phyloP scores from a whole-genome alignment of 2,888 invertebrate species.

The Drosophila demipolita region DNA sequence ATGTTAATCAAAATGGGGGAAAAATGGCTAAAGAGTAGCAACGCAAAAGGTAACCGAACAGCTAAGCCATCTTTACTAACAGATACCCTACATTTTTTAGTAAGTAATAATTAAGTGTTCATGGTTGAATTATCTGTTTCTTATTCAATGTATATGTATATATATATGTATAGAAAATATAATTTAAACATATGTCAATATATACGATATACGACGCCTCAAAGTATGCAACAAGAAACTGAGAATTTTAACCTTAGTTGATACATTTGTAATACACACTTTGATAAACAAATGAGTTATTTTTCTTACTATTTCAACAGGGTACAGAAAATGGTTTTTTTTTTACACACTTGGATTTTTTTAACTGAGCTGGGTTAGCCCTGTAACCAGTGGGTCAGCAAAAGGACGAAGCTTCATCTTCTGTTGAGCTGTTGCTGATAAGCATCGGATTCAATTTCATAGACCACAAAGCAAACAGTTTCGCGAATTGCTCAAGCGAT shows the following conservation, averaged over 20 bases:
- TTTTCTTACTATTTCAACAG: not conserved
- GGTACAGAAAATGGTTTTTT: not conserved
- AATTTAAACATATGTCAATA: not conserved
- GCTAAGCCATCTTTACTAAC: not conserved
- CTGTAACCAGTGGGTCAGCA: constrained; percentile 33
- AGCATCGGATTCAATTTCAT: constrained; percentile 77
- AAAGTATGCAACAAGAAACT: constrained; percentile 33
- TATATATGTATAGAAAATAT: no score
- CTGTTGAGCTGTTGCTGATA: constrained; percentile 46
- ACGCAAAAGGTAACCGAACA: not conserved
- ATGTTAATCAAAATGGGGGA: constrained; percentile 72
- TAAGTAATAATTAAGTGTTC: not conserved
- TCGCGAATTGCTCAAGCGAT: constrained; percentile 61
- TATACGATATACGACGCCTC: not conserved
- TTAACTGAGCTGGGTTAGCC: constrained; percentile 22
- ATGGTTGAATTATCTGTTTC: not conserved
- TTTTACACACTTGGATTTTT: constrained; percentile 22
- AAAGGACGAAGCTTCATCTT: constrained; percentile 21
- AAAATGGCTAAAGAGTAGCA: constrained; percentile 19
- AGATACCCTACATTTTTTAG: constrained; percentile 8
- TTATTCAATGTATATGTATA: not conserved
- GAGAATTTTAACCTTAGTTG: not conserved
- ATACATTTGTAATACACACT: not conserved
- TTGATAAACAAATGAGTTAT: not conserved
- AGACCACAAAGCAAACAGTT: constrained; percentile 77